Evolutionary conservation across 2,797 vertebrate genomes (phyloP).

Genomic region (Sandelia bainsii): DNA sequence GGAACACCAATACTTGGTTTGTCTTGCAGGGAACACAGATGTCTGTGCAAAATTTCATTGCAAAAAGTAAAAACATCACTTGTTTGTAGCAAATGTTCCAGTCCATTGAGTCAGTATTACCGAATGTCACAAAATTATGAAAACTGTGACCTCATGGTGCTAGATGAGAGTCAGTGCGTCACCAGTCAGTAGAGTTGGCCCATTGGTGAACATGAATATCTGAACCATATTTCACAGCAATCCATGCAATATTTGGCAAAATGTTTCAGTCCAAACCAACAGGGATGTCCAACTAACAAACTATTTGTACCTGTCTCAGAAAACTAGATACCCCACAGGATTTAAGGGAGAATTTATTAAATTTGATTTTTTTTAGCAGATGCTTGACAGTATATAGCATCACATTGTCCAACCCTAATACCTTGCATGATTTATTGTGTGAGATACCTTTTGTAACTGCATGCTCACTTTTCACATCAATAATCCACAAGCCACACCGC

Average conservation of each 20-base stretch:
- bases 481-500: slow-evolving; percentile 41
- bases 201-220: too few species aligned
- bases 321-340: too few species aligned
- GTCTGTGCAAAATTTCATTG: too few species aligned
- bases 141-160: not conserved
- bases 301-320: not conserved
- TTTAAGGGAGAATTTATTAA: too few species aligned
- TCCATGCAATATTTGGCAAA: too few species aligned
- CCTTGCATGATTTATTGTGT: slow-evolving; percentile 18
- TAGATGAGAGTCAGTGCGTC: not conserved
- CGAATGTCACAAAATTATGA: not conserved
- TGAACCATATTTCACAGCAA: too few species aligned
- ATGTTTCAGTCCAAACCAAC: not conserved
- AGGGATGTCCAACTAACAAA: not conserved
- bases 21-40: too few species aligned
- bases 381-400: not conserved
- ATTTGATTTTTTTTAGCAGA: not conserved
- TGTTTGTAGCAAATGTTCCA: too few species aligned
- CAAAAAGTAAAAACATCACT: too few species aligned
- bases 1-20: too few species aligned
- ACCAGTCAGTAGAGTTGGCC: not conserved
- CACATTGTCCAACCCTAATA: not conserved
- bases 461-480: slow-evolving; percentile 38
- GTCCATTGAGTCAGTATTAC: too few species aligned
- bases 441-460: slow-evolving; percentile 28